Evolutionary conservation across 2,888 invertebrate genomes (phyloP).

Genomic region (Drosophila nr. fundita): DNA sequence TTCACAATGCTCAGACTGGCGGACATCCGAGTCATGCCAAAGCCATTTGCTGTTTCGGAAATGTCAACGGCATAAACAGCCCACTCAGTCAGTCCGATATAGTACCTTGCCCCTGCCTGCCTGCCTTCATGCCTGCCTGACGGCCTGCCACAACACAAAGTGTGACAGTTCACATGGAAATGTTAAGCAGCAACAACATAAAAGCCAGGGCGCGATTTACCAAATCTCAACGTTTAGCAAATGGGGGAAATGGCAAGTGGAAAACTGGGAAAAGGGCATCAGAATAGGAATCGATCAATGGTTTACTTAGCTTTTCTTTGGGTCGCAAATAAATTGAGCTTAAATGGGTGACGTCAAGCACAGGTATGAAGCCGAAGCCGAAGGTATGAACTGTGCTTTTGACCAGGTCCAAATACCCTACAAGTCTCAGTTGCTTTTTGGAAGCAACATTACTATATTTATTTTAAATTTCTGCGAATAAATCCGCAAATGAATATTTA

Average conservation of each 20-base stretch:
- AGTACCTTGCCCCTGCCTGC: not conserved
- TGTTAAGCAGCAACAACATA: constrained; percentile 53
- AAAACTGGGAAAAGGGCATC: constrained; percentile 14
- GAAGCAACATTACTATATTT: not conserved
- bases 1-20: constrained; percentile 23
- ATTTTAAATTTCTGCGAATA: not conserved
- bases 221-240: constrained; percentile 60
- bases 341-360: constrained; percentile 74
- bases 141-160: constrained; percentile 40
- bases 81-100: constrained; percentile 20
- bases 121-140: not conserved
- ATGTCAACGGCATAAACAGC: constrained; percentile 72
- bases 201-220: constrained; percentile 67
- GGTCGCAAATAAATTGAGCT: constrained; percentile 77
- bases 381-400: constrained; percentile 30
- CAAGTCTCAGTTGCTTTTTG: not conserved
- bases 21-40: constrained; percentile 46
- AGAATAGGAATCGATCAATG: constrained; percentile 68
- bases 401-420: constrained; percentile 8
- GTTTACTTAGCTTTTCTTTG: constrained; percentile 57
- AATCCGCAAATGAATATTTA: not conserved
- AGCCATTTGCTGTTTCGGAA: constrained; percentile 68
- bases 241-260: constrained; percentile 17
- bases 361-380: constrained; percentile 54
- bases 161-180: constrained; percentile 75